phyloP scores from a whole-genome alignment of 2,797 vertebrate species.

The Heterohyrax brucei region DNA sequence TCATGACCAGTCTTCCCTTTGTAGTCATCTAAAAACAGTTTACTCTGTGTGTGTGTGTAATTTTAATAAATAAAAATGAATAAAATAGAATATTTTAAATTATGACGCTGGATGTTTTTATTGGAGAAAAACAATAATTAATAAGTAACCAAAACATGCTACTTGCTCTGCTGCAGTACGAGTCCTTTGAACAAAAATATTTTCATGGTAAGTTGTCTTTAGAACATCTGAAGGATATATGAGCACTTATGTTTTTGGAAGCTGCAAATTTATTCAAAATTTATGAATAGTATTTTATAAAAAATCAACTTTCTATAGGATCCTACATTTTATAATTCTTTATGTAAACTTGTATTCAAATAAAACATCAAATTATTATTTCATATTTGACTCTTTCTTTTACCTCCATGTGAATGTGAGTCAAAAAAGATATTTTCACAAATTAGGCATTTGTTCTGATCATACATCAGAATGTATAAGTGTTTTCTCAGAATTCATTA shows the following conservation, averaged over 20 bases:
- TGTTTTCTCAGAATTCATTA: conserved; percentile 43
- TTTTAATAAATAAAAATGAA: background rate
- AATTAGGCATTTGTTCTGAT: background rate
- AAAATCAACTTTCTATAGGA: background rate
- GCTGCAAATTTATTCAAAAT: background rate
- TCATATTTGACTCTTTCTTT: conserved; percentile 36
- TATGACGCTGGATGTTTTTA: background rate
- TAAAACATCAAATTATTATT: conserved; percentile 31
- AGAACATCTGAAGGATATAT: background rate
- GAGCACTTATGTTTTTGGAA: background rate
- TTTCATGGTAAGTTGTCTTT: background rate
- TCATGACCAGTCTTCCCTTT: background rate
- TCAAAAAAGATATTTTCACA: conserved; percentile 2
- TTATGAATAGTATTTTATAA: background rate
- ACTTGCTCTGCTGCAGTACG: background rate
- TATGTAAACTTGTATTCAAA: conserved; percentile 2
- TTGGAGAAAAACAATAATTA: background rate
- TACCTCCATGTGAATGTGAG: background rate
- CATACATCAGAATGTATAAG: background rate
- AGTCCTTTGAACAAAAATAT: conserved; percentile 31
- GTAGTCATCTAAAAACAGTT: background rate
- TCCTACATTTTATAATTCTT: background rate
- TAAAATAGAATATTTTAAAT: conserved; percentile 1
- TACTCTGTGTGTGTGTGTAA: background rate
- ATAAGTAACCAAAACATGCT: background rate